These are phyloP conservation scores for Nipponia nippon DNA, from an alignment of 2,113 vertebrate species.

Conservation along the genomic window DNA sequence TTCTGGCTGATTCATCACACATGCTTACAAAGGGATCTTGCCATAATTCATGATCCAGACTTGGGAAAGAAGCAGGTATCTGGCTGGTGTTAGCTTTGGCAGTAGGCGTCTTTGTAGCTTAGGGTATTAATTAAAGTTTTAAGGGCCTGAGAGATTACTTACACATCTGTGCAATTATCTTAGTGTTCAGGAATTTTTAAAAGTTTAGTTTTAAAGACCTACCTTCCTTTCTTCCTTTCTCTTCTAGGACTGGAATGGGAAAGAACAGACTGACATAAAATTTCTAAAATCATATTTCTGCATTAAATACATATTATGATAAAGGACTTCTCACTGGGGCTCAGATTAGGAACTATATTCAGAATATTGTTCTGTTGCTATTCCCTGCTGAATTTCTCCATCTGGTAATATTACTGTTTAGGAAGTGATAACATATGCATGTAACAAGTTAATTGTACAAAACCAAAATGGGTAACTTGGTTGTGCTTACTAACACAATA, in stretches of 20 bases:
- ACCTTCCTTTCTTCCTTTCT: background rate
- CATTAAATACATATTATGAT: background rate
- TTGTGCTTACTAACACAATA: constrained; percentile 9
- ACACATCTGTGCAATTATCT: background rate
- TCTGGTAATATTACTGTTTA: background rate
- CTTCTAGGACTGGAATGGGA: background rate
- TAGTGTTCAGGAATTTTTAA: constrained; percentile 1
- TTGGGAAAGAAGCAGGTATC: background rate
- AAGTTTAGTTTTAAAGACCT: background rate
- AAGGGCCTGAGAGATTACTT: background rate
- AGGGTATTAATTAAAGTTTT: background rate
- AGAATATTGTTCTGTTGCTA: background rate
- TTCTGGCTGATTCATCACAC: background rate
- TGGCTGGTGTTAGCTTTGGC: background rate
- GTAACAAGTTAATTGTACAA: constrained; percentile 30
- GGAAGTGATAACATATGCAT: constrained; percentile 27
- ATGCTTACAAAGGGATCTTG: background rate
- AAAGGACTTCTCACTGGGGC: background rate
- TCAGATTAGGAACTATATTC: background rate
- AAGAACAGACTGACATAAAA: background rate
- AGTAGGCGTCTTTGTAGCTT: background rate
- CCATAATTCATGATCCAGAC: background rate
- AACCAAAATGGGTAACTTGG: background rate
- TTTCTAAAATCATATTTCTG: background rate
- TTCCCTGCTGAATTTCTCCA: constrained; percentile 8